Conservation (phyloP, 2,797 vertebrate species). For the Rhyacichthys aspro region DNA sequence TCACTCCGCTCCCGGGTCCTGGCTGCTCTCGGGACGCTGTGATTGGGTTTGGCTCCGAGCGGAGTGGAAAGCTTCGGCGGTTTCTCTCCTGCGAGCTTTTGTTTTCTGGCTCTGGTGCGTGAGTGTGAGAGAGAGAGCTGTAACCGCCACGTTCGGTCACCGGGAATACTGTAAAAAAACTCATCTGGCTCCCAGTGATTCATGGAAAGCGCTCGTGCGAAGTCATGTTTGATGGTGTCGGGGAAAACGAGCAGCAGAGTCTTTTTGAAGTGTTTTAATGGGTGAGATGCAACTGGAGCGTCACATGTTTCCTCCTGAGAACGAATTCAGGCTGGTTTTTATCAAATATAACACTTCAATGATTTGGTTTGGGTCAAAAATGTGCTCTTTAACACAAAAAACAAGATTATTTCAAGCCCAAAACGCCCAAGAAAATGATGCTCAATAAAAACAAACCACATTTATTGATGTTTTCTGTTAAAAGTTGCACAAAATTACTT, state of each 20-base stretch:
- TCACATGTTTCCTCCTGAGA: not conserved
- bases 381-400: too few relatives aligned
- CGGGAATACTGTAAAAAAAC: constrained; percentile 26
- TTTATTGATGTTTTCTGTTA: too few relatives aligned
- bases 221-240: constrained; percentile 15
- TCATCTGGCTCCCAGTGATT: constrained; percentile 16
- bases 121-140: constrained; percentile 19
- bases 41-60: constrained; percentile 25
- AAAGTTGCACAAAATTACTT: too few relatives aligned
- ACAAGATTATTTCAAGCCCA: too few relatives aligned
- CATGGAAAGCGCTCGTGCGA: constrained; percentile 29
- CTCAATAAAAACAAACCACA: too few relatives aligned
- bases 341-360: not conserved
- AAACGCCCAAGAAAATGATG: too few relatives aligned
- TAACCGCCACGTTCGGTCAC: constrained; percentile 35
- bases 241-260: not conserved
- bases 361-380: too few relatives aligned
- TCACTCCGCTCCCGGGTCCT: constrained; percentile 1
- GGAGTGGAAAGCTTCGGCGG: constrained; percentile 35
- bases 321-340: not conserved
- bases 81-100: constrained; percentile 27
- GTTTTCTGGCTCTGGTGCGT: constrained; percentile 29
- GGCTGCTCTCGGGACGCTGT: not conserved
- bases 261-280: constrained; percentile 2
- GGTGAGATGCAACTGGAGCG: not conserved